Base-by-base conservation (phyloP, 2,113 vertebrate species). In the Sialia sialis region DNA sequence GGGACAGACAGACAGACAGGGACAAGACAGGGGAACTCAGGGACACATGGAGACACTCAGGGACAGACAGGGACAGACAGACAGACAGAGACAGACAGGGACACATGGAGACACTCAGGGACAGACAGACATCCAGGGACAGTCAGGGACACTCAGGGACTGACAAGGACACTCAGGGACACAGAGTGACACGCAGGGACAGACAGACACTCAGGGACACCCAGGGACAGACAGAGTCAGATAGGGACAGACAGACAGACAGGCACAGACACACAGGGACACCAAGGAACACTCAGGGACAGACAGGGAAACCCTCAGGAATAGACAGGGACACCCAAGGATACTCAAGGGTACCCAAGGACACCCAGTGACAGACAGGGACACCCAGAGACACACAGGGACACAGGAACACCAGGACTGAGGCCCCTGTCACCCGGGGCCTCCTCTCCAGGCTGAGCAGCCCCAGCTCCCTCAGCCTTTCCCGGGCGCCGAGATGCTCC, bases 81-180 rank as follows among this genome's bases (percentile, higher is more conserved):
- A 56, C 11, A 21, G 2, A 0, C 15, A n/a, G 11, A 17, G 26
- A 38, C 34, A 58, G 2, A 2, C n/a, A 19, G 32, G 22, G 41
- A 48, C 23, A 48, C 0, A 0, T 23, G 19, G 34, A 4, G 14
- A 32, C 8, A 30, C 7, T 0, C 48, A 30, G 48, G 20, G 48
- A 39, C 15, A 39, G 0, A 0, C 20, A 25, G 6, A 39, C 8
- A 22, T 0, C 0, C 34, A 17, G 26, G 7, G 20, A 70, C 19
- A 39, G 0, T 3, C 26, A 12, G 19, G 34, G 66, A 49, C 23
- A 46, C 2, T 1, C 30, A 44, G 41, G 41, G 21, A 23, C 11
- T 18, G 2, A 0, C 16, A 27, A 32, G 8, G 27, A 43, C 13
- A 20, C 4, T 7, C 15, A 44, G 63, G 15, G n/a, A 36, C n/a